Conservation (phyloP, 2,797 vertebrate species). For the Ceyx erithaca region DNA sequence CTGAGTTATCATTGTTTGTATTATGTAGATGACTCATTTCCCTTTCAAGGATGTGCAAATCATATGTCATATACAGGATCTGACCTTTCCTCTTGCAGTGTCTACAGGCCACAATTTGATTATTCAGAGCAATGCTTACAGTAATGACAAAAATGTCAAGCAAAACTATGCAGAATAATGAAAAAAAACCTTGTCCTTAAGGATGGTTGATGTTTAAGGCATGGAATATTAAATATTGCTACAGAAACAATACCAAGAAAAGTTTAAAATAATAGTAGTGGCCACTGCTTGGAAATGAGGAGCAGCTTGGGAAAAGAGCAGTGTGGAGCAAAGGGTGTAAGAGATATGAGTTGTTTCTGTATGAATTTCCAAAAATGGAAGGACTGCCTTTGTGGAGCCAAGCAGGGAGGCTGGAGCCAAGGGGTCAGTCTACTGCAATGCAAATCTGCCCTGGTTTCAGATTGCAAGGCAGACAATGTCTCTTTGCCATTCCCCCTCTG, state of each 20-base stretch:
- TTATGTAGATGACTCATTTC: constrained; percentile 81
- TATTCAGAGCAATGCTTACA: constrained; percentile 59
- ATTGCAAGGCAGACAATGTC: background rate
- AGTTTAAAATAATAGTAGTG: constrained; percentile 35
- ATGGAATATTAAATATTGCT: background rate
- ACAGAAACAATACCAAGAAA: background rate
- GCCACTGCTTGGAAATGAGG: background rate
- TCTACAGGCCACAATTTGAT: constrained; percentile 59
- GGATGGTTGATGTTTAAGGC: background rate
- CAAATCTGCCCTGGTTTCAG: background rate
- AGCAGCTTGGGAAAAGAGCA: background rate
- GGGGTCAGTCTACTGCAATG: background rate
- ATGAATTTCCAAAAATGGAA: constrained; percentile 15
- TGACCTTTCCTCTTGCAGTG: constrained; percentile 63
- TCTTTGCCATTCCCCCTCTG: background rate
- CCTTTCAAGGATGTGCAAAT: constrained; percentile 75
- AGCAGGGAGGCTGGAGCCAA: background rate
- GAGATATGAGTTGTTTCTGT: background rate
- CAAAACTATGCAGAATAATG: background rate
- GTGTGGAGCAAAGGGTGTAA: background rate
- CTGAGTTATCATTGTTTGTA: constrained; percentile 78
- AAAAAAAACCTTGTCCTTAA: background rate
- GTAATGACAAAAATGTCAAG: constrained; percentile 38
- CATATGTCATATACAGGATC: constrained; percentile 76
- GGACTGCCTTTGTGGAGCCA: background rate